These are phyloP conservation scores for Dysidea cf. avara DNA, from an alignment of 37 sponge, comb jelly and placozoan species.

Conservation along the genomic window DNA sequence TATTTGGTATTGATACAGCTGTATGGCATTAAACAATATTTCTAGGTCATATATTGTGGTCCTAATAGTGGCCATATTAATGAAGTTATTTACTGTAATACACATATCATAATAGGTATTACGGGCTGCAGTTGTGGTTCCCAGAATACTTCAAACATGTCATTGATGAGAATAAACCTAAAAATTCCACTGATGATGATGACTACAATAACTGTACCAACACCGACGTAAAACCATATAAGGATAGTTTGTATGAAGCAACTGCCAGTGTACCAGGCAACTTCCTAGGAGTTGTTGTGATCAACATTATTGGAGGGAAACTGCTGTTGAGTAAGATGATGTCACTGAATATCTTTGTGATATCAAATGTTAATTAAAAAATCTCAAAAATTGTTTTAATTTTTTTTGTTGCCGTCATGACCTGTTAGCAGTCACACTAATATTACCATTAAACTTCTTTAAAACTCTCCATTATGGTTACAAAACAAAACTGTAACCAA, in stretches of 20 bases:
- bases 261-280: slow-evolving; percentile 57
- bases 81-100: no score
- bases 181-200: neutral
- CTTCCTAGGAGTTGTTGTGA: slow-evolving; percentile 43
- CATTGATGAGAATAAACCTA: neutral
- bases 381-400: no score
- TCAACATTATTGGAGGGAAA: slow-evolving; percentile 63
- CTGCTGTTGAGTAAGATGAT: slow-evolving; percentile 17
- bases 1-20: no score
- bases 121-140: slow-evolving; percentile 92
- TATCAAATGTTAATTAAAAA: no score
- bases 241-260: slow-evolving; percentile 57
- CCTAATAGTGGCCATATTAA: neutral
- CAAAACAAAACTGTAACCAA: no score
- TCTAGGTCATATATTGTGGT: no score
- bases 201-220: neutral
- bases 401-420: no score
- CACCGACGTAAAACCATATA: slow-evolving; percentile 21
- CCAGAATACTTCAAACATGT: slow-evolving; percentile 82
- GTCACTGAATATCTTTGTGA: no score
- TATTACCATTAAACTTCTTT: no score
- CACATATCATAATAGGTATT: slow-evolving; percentile 67
- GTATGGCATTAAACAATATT: no score
- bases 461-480: no score
- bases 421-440: no score